A percentile compares a stretch with the other conserved stretches of the same genome.
Conservation (phyloP, 2,113 vertebrate species). For the Pedetes capensis region DNA sequence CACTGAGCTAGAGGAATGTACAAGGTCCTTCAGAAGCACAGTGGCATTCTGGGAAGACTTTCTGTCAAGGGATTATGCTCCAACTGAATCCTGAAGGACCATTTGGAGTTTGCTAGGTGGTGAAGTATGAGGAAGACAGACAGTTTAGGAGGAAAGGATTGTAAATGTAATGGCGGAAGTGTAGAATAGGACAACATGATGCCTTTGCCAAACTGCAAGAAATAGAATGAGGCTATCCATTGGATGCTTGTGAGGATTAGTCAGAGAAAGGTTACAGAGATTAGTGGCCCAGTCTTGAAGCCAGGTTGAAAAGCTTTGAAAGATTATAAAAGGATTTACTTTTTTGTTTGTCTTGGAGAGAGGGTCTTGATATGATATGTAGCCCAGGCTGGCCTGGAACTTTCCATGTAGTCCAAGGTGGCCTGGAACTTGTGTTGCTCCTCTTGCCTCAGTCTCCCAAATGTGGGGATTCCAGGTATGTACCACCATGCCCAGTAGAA, state of each 20-base stretch:
- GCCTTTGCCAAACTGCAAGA: background rate
- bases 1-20: background rate
- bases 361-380: too few relatives aligned
- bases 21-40: background rate
- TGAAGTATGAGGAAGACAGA: background rate
- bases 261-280: background rate
- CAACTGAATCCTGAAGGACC: background rate
- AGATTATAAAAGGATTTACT: background rate
- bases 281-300: background rate
- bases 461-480: too few relatives aligned
- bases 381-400: too few relatives aligned
- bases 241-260: background rate
- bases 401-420: too few relatives aligned
- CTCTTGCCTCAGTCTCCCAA: too few relatives aligned
- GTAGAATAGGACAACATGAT: background rate
- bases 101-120: background rate
- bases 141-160: background rate
- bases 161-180: background rate
- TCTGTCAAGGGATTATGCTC: background rate
- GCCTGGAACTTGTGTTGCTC: too few relatives aligned
- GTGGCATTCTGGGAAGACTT: background rate
- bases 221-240: background rate
- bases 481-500: too few relatives aligned
- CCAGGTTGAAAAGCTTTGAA: background rate
- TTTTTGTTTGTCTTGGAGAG: too few relatives aligned